Percentiles rank a stretch among this genome's conserved stretches.
Conservation (phyloP, 2,113 vertebrate species). For the Pica pica region DNA sequence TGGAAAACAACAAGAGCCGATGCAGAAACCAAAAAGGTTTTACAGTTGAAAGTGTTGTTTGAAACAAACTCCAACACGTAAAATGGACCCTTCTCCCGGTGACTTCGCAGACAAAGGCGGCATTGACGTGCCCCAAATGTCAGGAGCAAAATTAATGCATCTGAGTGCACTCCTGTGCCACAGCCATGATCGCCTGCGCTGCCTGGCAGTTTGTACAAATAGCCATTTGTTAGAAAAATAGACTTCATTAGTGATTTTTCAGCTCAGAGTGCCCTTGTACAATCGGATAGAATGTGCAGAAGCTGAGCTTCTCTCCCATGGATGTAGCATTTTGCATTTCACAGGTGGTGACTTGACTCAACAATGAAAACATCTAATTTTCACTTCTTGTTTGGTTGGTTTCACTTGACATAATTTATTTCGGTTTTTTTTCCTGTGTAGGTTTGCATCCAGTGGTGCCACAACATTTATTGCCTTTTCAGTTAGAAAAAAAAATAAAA, state of each 20-base stretch:
- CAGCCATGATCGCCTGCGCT: not conserved
- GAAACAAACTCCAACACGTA: not conserved
- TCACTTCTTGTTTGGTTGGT: conserved; percentile 44
- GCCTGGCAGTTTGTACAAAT: conserved; percentile 25
- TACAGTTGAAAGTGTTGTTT: not conserved
- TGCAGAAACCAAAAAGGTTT: not conserved
- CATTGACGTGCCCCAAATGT: not conserved
- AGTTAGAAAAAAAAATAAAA: not conserved
- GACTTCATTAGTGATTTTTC: not conserved
- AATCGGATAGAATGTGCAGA: not conserved
- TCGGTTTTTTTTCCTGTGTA: not conserved
- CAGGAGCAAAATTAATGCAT: not conserved
- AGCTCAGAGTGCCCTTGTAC: not conserved
- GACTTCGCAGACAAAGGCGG: conserved; percentile 7
- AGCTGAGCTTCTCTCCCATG: not conserved
- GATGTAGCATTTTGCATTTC: conserved; percentile 23
- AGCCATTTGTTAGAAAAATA: conserved; percentile 36
- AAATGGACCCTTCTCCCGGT: not conserved
- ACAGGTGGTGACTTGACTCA: conserved; percentile 31
- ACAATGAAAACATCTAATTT: not conserved
- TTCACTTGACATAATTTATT: conserved; percentile 8
- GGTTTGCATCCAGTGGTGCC: not conserved
- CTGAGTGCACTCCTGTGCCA: not conserved
- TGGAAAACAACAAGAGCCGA: not conserved
- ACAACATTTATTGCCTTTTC: not conserved